phyloP scores from a whole-genome alignment of 2,113 vertebrate genomes.

The Sylvietta virens region DNA sequence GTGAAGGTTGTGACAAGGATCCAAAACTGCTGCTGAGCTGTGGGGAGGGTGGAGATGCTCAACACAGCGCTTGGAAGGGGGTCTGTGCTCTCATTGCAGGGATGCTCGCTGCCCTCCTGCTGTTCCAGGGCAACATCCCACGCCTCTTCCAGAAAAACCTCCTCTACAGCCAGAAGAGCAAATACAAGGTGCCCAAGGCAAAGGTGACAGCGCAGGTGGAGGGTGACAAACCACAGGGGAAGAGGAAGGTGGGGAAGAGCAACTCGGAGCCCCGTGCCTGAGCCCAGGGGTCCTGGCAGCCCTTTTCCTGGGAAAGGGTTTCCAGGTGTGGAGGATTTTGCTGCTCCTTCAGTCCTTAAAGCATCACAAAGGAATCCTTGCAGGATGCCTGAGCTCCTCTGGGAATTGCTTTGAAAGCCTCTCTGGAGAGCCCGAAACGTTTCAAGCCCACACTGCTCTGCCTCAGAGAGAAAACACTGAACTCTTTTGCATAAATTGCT shows the following conservation, averaged over 20 bases:
- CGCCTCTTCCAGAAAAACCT: slow-evolving; percentile 81
- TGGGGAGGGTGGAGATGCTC: neutral
- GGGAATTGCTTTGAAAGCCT: neutral
- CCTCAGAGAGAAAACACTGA: accelerated
- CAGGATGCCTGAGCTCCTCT: neutral
- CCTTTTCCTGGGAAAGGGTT: neutral
- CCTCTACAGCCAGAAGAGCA: slow-evolving; percentile 80
- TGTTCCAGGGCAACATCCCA: slow-evolving; percentile 83
- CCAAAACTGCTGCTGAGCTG: neutral
- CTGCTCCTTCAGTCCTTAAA: neutral
- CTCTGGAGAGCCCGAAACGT: neutral
- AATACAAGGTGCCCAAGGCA: slow-evolving; percentile 76
- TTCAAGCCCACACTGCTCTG: neutral
- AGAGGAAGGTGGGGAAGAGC: neutral
- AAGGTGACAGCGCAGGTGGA: neutral
- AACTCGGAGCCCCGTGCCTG: neutral
- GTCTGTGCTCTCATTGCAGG: slow-evolving; percentile 63
- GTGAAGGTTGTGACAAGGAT: neutral
- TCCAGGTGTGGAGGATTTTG: accelerated
- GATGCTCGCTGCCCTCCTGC: slow-evolving; percentile 80
- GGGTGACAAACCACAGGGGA: accelerated
- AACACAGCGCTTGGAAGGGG: accelerated
- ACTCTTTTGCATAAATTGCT: neutral
- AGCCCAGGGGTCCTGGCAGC: neutral
- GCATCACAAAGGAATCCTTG: neutral